A percentile compares a stretch with the other conserved stretches of the same genome.
These are phyloP conservation scores for Drosophila busckii DNA, from an alignment of 1,140 invertebrate species.

Conservation along the genomic window DNA sequence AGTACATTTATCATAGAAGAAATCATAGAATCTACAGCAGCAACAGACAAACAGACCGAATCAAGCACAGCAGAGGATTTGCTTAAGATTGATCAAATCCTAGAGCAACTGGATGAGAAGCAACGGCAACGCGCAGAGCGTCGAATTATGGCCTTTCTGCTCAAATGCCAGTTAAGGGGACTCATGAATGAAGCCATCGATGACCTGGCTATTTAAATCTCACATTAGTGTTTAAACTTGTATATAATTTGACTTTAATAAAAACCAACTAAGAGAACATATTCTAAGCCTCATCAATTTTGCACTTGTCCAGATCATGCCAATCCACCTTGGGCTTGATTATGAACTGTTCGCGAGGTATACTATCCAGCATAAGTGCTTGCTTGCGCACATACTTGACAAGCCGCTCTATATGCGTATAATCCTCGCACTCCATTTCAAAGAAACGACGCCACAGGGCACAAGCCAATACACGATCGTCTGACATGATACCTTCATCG, in stretches of 20 bases:
- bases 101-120: slow-evolving; percentile 31
- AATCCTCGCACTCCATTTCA: slow-evolving; percentile 81
- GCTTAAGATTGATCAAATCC: slow-evolving; percentile 37
- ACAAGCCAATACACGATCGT: slow-evolving; percentile 86
- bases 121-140: slow-evolving; percentile 40
- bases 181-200: slow-evolving; percentile 46
- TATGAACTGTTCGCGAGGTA: slow-evolving; percentile 78
- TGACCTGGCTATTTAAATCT: slow-evolving; percentile 42
- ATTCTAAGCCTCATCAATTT: slow-evolving; percentile 24
- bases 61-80: slow-evolving; percentile 23
- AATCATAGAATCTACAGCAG: slow-evolving; percentile 15
- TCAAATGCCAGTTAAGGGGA: slow-evolving; percentile 62
- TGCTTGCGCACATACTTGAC: slow-evolving; percentile 87
- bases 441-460: slow-evolving; percentile 92
- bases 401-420: slow-evolving; percentile 83
- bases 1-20: slow-evolving; percentile 49
- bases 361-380: slow-evolving; percentile 80
- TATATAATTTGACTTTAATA: slow-evolving; percentile 40
- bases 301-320: slow-evolving; percentile 70
- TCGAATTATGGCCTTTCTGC: slow-evolving; percentile 57
- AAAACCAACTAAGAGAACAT: slow-evolving; percentile 37
- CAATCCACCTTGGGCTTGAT: slow-evolving; percentile 74
- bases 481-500: slow-evolving; percentile 88
- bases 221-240: slow-evolving; percentile 6
- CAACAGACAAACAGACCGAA: not conserved